A percentile compares a stretch with the other conserved stretches of the same genome.
Evolutionary conservation across 2,797 vertebrate genomes (phyloP).

Genomic region (Paramormyrops hopkinsi): DNA sequence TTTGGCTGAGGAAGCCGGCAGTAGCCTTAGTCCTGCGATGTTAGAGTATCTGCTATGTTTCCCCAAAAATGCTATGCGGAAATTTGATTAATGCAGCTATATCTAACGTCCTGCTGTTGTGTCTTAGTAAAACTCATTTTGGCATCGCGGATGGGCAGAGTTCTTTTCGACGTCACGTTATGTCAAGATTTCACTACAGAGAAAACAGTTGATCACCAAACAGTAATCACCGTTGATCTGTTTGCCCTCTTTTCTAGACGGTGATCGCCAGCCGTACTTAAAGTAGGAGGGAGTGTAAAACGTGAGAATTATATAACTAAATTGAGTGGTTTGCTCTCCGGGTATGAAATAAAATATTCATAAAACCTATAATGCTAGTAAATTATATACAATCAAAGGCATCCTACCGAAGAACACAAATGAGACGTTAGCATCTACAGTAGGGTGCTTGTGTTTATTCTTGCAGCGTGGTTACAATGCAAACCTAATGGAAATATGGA

Average conservation of each 20-base stretch:
- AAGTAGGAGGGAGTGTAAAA: not conserved
- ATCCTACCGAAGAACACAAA: slow-evolving; percentile 5
- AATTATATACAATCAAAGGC: not conserved
- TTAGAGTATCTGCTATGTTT: not conserved
- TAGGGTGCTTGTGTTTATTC: not conserved
- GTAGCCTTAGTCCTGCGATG: not conserved
- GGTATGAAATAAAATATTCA: not conserved
- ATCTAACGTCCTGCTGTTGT: not conserved
- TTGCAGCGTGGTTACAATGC: not conserved
- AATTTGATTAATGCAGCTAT: not conserved
- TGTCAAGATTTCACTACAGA: not conserved
- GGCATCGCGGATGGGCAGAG: not conserved
- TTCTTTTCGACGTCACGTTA: not conserved
- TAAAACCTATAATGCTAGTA: not conserved
- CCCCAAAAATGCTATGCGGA: not conserved
- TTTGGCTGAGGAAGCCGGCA: not conserved
- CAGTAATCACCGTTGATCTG: not conserved
- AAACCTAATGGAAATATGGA: not conserved
- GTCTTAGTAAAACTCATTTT: not conserved
- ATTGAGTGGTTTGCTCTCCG: not conserved
- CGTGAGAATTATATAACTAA: not conserved
- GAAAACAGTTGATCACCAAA: not conserved
- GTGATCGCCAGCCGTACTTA: not conserved
- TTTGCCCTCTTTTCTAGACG: not conserved
- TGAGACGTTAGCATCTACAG: not conserved